Evolutionary conservation across 2,797 vertebrate species (phyloP).

Genomic region (Gymnopithys bicolor): DNA sequence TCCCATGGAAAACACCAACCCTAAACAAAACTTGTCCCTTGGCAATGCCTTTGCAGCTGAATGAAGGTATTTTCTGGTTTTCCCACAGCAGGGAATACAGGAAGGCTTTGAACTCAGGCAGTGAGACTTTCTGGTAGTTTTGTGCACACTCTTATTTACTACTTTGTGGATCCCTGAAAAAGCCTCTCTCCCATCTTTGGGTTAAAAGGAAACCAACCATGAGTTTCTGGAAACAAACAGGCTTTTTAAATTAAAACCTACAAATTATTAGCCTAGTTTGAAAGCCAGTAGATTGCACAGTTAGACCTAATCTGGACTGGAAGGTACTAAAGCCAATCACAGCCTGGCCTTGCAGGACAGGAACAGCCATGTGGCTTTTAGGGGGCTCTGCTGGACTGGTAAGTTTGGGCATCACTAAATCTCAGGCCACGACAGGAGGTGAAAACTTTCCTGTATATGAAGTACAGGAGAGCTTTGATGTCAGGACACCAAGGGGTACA

Average conservation of each 20-base stretch:
- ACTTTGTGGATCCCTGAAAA: not conserved
- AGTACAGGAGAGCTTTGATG: not conserved
- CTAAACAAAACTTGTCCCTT: not conserved
- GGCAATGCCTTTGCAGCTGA: not conserved
- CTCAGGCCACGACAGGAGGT: not conserved
- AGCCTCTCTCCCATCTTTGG: not conserved
- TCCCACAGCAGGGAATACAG: not conserved
- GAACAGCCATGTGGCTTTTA: not conserved
- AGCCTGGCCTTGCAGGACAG: not conserved
- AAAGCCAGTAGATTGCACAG: not conserved
- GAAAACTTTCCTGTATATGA: not conserved
- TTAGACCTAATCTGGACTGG: not conserved
- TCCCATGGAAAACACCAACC: not conserved
- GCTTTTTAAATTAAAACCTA: constrained; percentile 9
- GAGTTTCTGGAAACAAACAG: not conserved
- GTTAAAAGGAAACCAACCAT: not conserved
- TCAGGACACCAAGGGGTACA: not conserved
- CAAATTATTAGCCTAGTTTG: not conserved
- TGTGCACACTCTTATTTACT: not conserved
- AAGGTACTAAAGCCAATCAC: not conserved
- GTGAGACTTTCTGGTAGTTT: not conserved
- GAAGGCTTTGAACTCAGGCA: not conserved
- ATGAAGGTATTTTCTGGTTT: not conserved
- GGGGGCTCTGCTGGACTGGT: not conserved
- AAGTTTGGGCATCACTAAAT: not conserved